Evolutionary conservation across 2,113 vertebrate genomes (phyloP), one percentile per base, ranked within the genome.

Genomic region (Kryptolebias marmoratus): DNA sequence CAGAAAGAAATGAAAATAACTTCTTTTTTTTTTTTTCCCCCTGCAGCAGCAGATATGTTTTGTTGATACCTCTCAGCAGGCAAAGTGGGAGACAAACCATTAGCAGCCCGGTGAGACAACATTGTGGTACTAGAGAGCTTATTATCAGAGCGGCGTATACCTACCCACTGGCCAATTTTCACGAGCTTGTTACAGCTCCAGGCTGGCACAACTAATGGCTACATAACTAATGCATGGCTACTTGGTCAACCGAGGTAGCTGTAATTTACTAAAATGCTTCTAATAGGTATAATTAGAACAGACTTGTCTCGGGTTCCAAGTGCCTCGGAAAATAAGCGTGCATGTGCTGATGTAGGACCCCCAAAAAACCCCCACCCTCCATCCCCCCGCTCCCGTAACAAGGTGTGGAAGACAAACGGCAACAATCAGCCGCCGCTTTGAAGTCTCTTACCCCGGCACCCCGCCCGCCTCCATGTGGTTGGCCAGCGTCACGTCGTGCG

Each of bases 381-480:
- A 22, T 22, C 22, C 22, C 22, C 22, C 22, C 22, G 22, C 22
- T 22, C 22, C 27, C 22, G 13, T 42, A 45, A 73, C 48, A 32
- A 12, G 2, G 18, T 16, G 22, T 31, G 30, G 12, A 47, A 0
- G 10, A 31, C 57, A 44, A n/a, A 31, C 14, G 30, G 7, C 42
- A 54, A 52, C 62, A 5, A 18, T 5, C 5, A 52, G 27, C 42
- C 28, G 44, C 39, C 48, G 13, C 9, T 18, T 45, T 45, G 47
- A 54, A 66, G 48, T 2, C 48, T 70, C 96, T 94, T 93, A 99
- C 98, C 98, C 97, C 0, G 98, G 98, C 64, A 99, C 95, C 45
- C 98, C 98, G 68, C 98, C 98, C 31, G 98, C 97, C 86, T 99
- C 98, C 98, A 99, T 99, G 83, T 99, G 98, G 86, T 99, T 99